A percentile compares a stretch with the other conserved stretches of the same genome.
Evolutionary conservation across 2,113 vertebrate species (phyloP).

Genomic region (Pollimyrus isidori): DNA sequence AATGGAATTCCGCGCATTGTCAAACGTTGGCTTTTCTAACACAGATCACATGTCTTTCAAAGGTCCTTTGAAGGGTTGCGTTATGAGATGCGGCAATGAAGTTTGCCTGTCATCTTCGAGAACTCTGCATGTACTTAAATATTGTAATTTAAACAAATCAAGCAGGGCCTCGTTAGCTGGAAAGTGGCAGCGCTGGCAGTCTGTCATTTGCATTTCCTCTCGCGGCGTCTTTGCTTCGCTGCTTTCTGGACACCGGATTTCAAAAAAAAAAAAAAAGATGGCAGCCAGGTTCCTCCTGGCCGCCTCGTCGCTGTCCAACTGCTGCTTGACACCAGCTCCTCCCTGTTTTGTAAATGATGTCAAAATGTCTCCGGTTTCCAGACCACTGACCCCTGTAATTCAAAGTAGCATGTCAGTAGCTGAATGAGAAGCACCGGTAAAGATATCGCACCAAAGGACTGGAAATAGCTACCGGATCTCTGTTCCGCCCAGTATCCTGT

Average conservation of each 20-base stretch:
- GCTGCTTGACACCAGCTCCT: not conserved
- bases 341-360: conserved; percentile 8
- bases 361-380: conserved; percentile 2
- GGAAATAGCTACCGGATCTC: conserved; percentile 5
- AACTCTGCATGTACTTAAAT: conserved; percentile 4
- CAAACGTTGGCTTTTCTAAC: not conserved
- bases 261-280: not conserved
- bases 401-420: not conserved
- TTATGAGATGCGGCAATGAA: not conserved
- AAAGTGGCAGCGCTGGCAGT: not conserved
- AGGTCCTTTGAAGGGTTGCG: not conserved
- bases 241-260: not conserved
- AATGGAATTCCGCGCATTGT: not conserved
- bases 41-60: not conserved
- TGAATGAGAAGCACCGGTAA: not conserved
- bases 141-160: conserved; percentile 4
- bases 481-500: not conserved
- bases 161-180: not conserved
- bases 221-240: not conserved
- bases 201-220: not conserved
- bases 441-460: not conserved
- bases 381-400: not conserved
- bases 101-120: not conserved
- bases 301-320: not conserved
- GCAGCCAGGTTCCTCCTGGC: not conserved